phyloP scores from a whole-genome alignment of 1,140 invertebrate genomes.

The Trichonephila clavata region DNA sequence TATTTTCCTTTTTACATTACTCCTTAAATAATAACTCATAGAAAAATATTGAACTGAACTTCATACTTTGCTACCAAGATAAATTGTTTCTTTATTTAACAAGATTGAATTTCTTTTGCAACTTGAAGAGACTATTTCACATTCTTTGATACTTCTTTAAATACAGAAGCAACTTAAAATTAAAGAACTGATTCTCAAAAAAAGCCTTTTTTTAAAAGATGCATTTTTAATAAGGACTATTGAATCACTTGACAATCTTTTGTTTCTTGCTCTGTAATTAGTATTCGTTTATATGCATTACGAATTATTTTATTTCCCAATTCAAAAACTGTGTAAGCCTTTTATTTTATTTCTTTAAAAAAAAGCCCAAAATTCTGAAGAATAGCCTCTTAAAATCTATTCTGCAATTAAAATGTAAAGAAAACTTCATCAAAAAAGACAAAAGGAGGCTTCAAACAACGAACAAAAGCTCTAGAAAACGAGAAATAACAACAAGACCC shows the following conservation, averaged over 20 bases:
- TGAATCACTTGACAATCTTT: background rate
- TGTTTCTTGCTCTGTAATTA: background rate
- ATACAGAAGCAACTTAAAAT: background rate
- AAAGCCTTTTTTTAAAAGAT: background rate
- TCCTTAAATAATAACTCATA: too few species aligned
- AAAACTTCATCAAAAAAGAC: background rate
- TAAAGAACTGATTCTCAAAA: background rate
- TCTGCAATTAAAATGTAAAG: conserved; percentile 16
- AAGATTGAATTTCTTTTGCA: too few species aligned
- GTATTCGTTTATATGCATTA: background rate
- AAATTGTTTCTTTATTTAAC: too few species aligned
- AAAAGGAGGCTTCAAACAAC: background rate
- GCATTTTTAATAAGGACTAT: background rate
- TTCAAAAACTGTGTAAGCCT: background rate
- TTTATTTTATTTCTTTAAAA: background rate
- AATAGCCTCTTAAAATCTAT: background rate
- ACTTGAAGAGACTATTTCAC: too few species aligned
- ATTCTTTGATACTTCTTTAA: background rate
- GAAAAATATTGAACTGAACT: too few species aligned
- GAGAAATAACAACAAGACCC: conserved; percentile 6
- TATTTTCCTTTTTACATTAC: too few species aligned
- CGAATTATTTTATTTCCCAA: background rate
- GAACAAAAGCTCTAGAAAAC: conserved; percentile 15
- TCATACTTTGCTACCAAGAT: too few species aligned
- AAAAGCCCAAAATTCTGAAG: background rate